Percentiles rank a stretch among this genome's conserved stretches.
These are phyloP conservation scores for Darevskia nairensis DNA, from an alignment of 2,797 vertebrate species.

Conservation along the genomic window DNA sequence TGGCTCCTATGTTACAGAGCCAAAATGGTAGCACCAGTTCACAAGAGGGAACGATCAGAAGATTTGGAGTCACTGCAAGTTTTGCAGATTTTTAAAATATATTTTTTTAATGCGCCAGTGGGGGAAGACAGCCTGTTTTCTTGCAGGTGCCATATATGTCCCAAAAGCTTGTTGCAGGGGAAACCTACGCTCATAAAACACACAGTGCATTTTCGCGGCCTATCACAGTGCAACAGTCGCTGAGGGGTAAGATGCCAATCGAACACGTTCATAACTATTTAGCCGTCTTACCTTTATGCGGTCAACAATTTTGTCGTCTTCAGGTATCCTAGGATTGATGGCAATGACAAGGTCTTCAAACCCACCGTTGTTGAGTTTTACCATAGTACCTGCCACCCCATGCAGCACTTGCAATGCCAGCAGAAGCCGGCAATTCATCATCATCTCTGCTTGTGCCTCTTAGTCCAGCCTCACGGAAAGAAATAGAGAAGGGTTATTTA, in stretches of 20 bases:
- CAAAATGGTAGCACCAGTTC: too few species aligned
- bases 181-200: too few species aligned
- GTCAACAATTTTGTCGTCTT: conserved; percentile 69
- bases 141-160: too few species aligned
- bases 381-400: conserved; percentile 56
- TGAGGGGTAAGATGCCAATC: not conserved
- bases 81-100: too few species aligned
- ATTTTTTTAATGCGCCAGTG: too few species aligned
- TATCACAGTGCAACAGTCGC: too few species aligned
- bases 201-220: too few species aligned
- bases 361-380: conserved; percentile 73
- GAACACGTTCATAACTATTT: not conserved
- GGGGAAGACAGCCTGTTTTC: too few species aligned
- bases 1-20: too few species aligned
- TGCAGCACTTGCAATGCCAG: conserved; percentile 54
- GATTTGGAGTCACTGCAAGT: too few species aligned
- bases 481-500: conserved; percentile 9
- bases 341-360: conserved; percentile 77
- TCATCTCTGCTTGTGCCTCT: conserved; percentile 37
- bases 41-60: too few species aligned
- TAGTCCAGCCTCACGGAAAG: conserved; percentile 12
- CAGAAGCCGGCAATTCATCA: conserved; percentile 42
- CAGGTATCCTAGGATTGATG: conserved; percentile 70
- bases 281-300: conserved; percentile 69
- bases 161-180: too few species aligned